Base-by-base conservation (phyloP, 92 coral and sea anemone genomes). In the Nematostella vectensis region DNA sequence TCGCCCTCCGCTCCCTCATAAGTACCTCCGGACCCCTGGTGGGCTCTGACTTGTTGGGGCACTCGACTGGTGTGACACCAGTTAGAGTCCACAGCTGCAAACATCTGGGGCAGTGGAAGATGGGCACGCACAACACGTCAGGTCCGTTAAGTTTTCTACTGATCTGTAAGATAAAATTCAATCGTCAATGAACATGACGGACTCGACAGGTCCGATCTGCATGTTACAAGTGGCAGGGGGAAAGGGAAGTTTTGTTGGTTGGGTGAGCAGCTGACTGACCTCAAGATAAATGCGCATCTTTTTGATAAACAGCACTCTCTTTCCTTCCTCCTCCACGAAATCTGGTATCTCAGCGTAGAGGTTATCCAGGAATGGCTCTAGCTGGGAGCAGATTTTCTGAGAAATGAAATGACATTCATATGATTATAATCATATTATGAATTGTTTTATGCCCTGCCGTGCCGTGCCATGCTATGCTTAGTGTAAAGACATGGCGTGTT, bases 51-150 rank as follows among this genome's bases (percentile, higher is more conserved):
- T 65, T 54, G 44, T 59, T 74, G 29, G 33, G 76, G 40, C 95
- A 85, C 29, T 71, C 44, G 26, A 64, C 77, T 18, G 93, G 96
- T 27, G 85, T 85, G 47, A 56, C 59, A 27, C 88, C 99, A 13
- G 54, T 66, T 39, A 74, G 49, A 8, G 62, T 57, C 85, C 96
- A 86, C 51, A 74, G 73, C 19, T 83, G 88, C 55, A 78, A 68
- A 38, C 99, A 93, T 2, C 80, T 75, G 8, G 81, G 83, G 44
- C 99, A 93, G 74, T 93, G 99, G 55, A 93, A 93, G 57, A 87
- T 57, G 4, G 99, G 99, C 2, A 88, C 72, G 40, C 99, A 93
- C 1, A 70, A 61, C 1, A 83, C 76, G 2, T 88, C 97, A n/a
- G 91, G 85, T 4, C 72, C 63, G 68, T 83, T 84, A 40, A 67